Evolutionary conservation across 2,888 invertebrate species (phyloP).

Genomic region (Piscicola geometra): DNA sequence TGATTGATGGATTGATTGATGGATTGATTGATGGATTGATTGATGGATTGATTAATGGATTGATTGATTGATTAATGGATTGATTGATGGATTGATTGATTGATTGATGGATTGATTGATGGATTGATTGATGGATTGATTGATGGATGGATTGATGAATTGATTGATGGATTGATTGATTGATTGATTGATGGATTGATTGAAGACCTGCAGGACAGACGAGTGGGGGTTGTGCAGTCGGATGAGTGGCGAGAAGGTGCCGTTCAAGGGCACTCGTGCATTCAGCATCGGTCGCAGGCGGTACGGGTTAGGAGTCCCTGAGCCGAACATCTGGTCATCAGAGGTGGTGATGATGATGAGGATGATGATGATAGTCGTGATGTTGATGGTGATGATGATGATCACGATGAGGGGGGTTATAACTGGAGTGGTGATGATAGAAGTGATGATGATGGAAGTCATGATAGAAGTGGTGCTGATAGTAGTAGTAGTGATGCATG

Average conservation of each 20-base stretch:
- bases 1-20: too few species aligned
- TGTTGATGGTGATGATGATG: neutral
- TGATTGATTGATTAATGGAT: too few species aligned
- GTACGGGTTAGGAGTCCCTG: constrained; percentile 83
- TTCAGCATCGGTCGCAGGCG: constrained; percentile 83
- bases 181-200: too few species aligned
- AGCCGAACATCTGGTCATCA: constrained; percentile 59
- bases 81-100: too few species aligned
- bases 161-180: too few species aligned
- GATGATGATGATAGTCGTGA: neutral
- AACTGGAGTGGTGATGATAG: neutral
- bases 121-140: too few species aligned
- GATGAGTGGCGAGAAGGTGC: constrained; percentile 80
- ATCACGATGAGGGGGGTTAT: neutral
- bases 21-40: too few species aligned
- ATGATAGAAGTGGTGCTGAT: neutral
- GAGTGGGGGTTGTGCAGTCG: constrained; percentile 90
- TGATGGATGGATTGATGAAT: too few species aligned
- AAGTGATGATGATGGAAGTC: neutral
- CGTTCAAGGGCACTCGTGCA: constrained; percentile 83
- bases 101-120: too few species aligned
- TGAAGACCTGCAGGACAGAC: constrained; percentile 78
- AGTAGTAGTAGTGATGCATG: neutral
- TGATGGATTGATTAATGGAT: too few species aligned
- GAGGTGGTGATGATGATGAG: constrained; percentile 31